Evolutionary conservation across 2,113 vertebrate genomes (phyloP).

Genomic region (Oryzias woworae): DNA sequence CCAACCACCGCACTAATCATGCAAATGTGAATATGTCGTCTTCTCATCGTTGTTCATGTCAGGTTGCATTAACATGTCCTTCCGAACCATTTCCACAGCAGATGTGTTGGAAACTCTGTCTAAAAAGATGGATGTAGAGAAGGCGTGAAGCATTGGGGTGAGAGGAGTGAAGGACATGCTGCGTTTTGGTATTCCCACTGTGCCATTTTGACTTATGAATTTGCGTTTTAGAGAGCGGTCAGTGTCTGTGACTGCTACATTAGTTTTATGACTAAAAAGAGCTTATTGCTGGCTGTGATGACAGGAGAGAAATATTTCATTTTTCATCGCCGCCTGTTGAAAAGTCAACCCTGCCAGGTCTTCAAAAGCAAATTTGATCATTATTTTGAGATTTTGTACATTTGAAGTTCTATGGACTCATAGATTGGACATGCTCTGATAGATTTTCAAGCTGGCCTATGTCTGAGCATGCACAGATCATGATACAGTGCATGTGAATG

Average conservation of each 20-base stretch:
- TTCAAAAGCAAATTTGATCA: slow-evolving; percentile 21
- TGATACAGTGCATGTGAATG: neutral
- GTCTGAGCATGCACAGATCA: neutral
- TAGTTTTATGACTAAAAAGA: slow-evolving; percentile 54
- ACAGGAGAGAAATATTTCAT: slow-evolving; percentile 13
- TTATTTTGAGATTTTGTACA: slow-evolving; percentile 3
- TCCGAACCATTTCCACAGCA: slow-evolving; percentile 38
- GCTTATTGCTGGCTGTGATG: slow-evolving; percentile 29
- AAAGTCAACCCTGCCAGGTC: slow-evolving; percentile 24
- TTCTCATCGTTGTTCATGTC: neutral
- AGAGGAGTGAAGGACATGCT: slow-evolving; percentile 36
- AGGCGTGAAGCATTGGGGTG: neutral
- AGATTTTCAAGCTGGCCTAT: neutral
- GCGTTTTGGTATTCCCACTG: slow-evolving; percentile 58
- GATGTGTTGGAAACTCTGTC: slow-evolving; percentile 43
- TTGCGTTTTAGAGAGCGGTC: slow-evolving; percentile 65
- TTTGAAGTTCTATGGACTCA: neutral
- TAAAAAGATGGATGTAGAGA: slow-evolving; percentile 13
- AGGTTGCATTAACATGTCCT: slow-evolving; percentile 32
- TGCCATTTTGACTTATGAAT: slow-evolving; percentile 54
- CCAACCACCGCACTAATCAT: too few relatives aligned
- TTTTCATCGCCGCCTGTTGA: slow-evolving; percentile 4
- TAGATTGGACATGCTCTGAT: neutral
- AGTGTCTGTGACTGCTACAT: slow-evolving; percentile 53
- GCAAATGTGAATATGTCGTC: neutral